Conservation (phyloP, 2,797 vertebrate species). For the Oryzias sinensis region DNA sequence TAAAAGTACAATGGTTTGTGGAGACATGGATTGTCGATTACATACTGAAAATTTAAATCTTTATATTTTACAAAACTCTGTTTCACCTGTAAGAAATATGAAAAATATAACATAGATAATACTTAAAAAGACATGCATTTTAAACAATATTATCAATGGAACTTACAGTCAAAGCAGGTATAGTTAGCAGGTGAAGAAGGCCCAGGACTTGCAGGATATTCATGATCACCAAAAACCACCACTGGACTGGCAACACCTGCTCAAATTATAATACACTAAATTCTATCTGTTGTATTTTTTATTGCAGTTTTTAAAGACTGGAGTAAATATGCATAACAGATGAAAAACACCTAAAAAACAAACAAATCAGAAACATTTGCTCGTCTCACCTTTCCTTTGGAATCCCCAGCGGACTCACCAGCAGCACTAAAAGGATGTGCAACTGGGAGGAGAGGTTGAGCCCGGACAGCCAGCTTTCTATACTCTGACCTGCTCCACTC, state of each 20-base stretch:
- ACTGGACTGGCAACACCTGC: background rate
- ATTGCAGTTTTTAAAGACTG: background rate
- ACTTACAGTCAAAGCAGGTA: slow-evolving; percentile 66
- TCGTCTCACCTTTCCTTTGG: slow-evolving; percentile 39
- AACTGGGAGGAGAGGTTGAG: slow-evolving; percentile 27
- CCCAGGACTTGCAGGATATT: slow-evolving; percentile 58
- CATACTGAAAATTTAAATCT: too few relatives aligned
- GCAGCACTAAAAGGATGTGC: slow-evolving; percentile 21
- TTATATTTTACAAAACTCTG: too few relatives aligned
- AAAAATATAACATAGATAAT: too few relatives aligned
- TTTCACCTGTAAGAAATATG: background rate
- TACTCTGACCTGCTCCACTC: slow-evolving; percentile 32
- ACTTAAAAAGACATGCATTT: background rate
- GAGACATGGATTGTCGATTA: too few relatives aligned
- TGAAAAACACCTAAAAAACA: background rate
- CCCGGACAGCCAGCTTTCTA: slow-evolving; percentile 44
- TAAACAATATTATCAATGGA: background rate
- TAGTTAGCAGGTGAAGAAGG: slow-evolving; percentile 60
- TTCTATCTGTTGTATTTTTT: background rate
- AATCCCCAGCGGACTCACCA: slow-evolving; percentile 4
- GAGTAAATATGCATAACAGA: background rate
- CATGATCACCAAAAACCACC: slow-evolving; percentile 55
- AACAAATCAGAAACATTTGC: background rate
- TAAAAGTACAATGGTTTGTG: too few relatives aligned
- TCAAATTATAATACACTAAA: background rate